Conservation (phyloP, 2,113 vertebrate species). For the Hippocampus barbouri region DNA sequence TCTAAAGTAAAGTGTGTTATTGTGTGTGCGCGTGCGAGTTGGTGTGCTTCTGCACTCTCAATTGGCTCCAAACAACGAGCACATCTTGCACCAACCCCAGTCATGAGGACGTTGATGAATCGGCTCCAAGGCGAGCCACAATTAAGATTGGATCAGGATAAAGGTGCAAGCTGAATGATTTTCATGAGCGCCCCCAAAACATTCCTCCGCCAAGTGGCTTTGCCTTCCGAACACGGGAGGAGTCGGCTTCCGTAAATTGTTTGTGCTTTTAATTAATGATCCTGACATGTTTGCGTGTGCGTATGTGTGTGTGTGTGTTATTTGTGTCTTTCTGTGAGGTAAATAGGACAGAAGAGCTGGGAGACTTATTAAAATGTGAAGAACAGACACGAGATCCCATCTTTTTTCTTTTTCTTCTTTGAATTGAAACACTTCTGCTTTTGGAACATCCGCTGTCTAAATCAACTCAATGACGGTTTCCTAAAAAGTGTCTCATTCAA, state of each 20-base stretch:
- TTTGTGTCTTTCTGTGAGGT: conserved; percentile 10
- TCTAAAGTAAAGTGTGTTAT: conserved; percentile 15
- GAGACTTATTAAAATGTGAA: conserved; percentile 28
- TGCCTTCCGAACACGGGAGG: conserved; percentile 26
- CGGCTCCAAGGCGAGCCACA: conserved; percentile 53
- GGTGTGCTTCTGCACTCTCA: conserved; percentile 22
- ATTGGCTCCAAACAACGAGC: conserved; percentile 17
- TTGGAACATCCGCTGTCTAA: conserved; percentile 9
- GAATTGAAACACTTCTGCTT: conserved; percentile 1
- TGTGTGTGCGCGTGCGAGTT: conserved; percentile 18
- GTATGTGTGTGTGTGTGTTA: conserved; percentile 1
- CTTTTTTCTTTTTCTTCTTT: neutral
- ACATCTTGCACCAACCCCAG: conserved; percentile 52
- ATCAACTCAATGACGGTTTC: conserved; percentile 4
- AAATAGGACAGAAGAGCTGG: conserved; percentile 24
- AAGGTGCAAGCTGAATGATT: conserved; percentile 77
- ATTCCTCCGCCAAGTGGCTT: conserved; percentile 37
- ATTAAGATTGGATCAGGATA: conserved; percentile 83
- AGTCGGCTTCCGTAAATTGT: conserved; percentile 56
- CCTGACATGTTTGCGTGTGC: conserved; percentile 19
- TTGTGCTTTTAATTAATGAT: conserved; percentile 66
- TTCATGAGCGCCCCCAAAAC: conserved; percentile 72
- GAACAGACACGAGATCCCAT: neutral
- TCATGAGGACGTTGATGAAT: conserved; percentile 70
- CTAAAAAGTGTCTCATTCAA: neutral